Percentiles rank a stretch among this genome's conserved stretches.
Conservation (phyloP, 92 coral and sea anemone species). For the Zoanthus sociatus region DNA sequence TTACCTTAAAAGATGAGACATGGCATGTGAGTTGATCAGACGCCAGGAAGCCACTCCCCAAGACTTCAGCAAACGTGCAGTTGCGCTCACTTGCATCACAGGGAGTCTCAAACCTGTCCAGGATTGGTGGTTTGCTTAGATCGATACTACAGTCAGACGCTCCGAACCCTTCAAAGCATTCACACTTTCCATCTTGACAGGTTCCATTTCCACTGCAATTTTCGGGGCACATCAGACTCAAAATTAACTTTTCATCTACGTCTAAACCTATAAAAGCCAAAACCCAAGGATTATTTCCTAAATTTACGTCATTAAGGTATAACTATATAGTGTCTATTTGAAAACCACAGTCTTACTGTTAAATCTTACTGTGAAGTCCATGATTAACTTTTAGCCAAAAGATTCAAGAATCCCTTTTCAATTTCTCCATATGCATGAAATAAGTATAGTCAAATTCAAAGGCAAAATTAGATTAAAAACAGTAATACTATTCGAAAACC, state of each 20-base stretch:
- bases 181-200: conserved; percentile 9
- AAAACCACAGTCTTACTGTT: no score
- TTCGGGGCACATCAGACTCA: background rate
- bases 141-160: conserved; percentile 36
- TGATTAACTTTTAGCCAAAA: no score
- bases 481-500: no score
- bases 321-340: no score
- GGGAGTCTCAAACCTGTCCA: conserved; percentile 13
- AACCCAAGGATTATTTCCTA: no score
- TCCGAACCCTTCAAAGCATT: conserved; percentile 32
- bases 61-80: conserved; percentile 25
- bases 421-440: no score
- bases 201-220: conserved; percentile 24
- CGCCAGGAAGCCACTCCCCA: conserved; percentile 27
- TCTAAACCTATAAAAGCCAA: background rate
- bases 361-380: no score
- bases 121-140: conserved; percentile 19
- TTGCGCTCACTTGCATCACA: conserved; percentile 22
- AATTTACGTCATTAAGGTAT: no score
- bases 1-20: conserved; percentile 20
- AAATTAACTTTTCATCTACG: background rate
- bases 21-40: conserved; percentile 33
- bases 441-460: no score
- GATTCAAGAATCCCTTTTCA: no score
- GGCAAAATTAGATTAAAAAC: no score